Evolutionary conservation across 1,140 invertebrate genomes (phyloP), one percentile per base, ranked within the genome.

Genomic region (Drosophila nannoptera): DNA sequence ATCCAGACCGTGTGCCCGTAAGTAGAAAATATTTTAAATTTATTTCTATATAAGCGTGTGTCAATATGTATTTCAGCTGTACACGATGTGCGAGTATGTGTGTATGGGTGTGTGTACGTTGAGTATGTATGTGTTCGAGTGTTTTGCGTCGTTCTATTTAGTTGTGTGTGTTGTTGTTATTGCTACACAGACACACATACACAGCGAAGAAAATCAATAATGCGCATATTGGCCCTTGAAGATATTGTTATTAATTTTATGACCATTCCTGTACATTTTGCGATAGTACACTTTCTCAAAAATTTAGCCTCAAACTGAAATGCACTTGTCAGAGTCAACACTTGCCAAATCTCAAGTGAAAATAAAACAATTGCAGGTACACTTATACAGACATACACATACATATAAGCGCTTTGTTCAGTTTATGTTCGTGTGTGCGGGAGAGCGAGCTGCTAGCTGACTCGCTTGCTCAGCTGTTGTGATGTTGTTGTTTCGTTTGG

Each of bases 1-100:
- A 78, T 66, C 98, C 99, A 29, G 98, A 99, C 90, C 93, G 99
- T 87, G 98, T 99, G 66, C 98, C 99, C 53, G 97, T 98, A 92
- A 96, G 95, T 94, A 82, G 33, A 67, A 32, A 31, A 40, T 43
- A 9, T 43, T 42, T 45, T 49, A 40, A 52, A 54, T 64, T 62
- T 61, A 54, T 66, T 38, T 33, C 43, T 64, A 35, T 29, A 12
- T 48, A n/a, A 66, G 40, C 56, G 50, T 43, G 8, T 42, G 22
- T 38, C 35, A 46, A 49, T 63, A 4, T 66, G 42, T 48, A 32
- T 78, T 38, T 52, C 49, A 49, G 45, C 22, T 60, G 48, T 65
- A 49, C 55, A 22, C 46, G 36, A 36, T 74, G 59, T 78, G 38
- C 22, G 22, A 22, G 22, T 22, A 22, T 55, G 31, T 4, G 36